Evolutionary conservation across 2,113 vertebrate genomes (phyloP).

Genomic region (Nothoprocta perdicaria): DNA sequence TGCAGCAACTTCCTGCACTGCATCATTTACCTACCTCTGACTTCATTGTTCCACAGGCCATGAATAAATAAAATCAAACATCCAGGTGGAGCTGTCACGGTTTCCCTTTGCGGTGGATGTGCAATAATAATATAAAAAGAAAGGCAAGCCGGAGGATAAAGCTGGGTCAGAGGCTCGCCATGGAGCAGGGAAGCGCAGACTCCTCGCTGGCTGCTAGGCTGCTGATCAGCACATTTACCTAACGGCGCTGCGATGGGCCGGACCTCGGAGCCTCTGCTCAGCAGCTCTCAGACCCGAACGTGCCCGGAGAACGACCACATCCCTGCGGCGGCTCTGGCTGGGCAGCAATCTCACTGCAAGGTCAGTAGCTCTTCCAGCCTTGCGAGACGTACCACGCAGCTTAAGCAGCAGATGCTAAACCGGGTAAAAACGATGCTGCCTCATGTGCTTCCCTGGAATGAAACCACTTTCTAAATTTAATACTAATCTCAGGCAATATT

Average conservation of each 20-base stretch:
- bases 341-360: slow-evolving; percentile 72
- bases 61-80: slow-evolving; percentile 3
- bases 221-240: slow-evolving; percentile 71
- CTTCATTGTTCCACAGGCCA: slow-evolving; percentile 68
- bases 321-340: slow-evolving; percentile 10
- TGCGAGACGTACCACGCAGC: not conserved
- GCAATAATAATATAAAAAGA: not conserved
- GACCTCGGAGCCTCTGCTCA: slow-evolving; percentile 59
- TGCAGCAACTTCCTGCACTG: slow-evolving; percentile 77
- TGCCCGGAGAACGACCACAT: not conserved
- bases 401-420: not conserved
- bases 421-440: not conserved
- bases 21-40: slow-evolving; percentile 81
- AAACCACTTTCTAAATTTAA: not conserved
- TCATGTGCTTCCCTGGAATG: not conserved
- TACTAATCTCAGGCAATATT: not conserved
- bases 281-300: slow-evolving; percentile 6
- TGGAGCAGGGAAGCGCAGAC: slow-evolving; percentile 35
- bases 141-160: slow-evolving; percentile 13
- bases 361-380: slow-evolving; percentile 72
- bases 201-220: not conserved
- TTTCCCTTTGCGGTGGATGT: slow-evolving; percentile 34
- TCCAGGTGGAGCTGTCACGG: slow-evolving; percentile 38
- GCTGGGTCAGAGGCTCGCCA: slow-evolving; percentile 45
- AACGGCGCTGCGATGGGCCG: slow-evolving; percentile 61